Evolutionary conservation across 1,140 invertebrate species (phyloP).

Genomic region (Scaptomyza hsui): DNA sequence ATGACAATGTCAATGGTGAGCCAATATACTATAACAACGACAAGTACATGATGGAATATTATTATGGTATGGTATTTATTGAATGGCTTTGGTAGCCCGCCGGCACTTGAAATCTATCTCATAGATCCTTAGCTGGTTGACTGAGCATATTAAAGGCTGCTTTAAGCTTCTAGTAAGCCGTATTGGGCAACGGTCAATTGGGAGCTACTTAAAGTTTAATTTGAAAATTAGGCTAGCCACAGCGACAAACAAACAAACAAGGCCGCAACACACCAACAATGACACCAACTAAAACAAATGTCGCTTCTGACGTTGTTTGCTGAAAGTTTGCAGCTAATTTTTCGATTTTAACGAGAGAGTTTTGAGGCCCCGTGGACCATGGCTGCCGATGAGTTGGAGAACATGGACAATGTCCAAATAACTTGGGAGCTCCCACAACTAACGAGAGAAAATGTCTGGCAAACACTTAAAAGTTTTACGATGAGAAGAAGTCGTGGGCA

Average conservation of each 20-base stretch:
- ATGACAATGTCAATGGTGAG: constrained; percentile 73
- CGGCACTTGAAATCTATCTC: constrained; percentile 9
- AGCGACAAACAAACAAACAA: constrained; percentile 14
- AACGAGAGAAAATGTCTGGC: constrained; percentile 80
- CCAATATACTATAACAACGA: constrained; percentile 68
- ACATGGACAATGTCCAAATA: constrained; percentile 68
- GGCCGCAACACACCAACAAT: constrained; percentile 39
- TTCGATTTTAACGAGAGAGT: constrained; percentile 76
- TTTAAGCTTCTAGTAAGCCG: constrained; percentile 4
- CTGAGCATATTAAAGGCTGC: constrained; percentile 37
- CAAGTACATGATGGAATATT: constrained; percentile 71
- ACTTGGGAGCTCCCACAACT: constrained; percentile 67
- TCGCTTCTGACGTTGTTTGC: constrained; percentile 59
- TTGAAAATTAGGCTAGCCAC: constrained; percentile 61
- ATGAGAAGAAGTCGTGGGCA: constrained; percentile 50
- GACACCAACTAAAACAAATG: constrained; percentile 64
- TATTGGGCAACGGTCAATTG: constrained; percentile 2
- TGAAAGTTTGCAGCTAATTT: constrained; percentile 76
- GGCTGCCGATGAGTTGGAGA: constrained; percentile 25
- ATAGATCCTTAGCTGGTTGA: constrained; percentile 13
- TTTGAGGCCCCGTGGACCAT: constrained; percentile 41
- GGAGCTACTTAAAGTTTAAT: constrained; percentile 66
- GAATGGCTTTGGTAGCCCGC: constrained; percentile 62
- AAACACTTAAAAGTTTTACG: constrained; percentile 80
- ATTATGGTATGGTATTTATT: constrained; percentile 81